Evolutionary conservation across 2,113 vertebrate genomes (phyloP), one percentile per base, ranked within the genome.

Genomic region (Ariopsis seemanni): DNA sequence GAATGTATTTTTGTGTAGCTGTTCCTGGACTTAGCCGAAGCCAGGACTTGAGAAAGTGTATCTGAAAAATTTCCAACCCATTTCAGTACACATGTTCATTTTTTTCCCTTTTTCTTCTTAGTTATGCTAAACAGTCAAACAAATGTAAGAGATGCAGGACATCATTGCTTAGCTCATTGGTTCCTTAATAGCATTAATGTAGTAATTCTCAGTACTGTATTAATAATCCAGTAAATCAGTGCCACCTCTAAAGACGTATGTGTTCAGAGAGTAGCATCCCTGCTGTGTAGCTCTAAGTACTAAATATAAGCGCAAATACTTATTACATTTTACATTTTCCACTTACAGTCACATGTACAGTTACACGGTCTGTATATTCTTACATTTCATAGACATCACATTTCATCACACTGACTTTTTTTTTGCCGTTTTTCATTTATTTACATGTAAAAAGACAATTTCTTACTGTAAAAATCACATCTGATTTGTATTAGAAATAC

Each of bases 71-170:
- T 79, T 75, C 58, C 42, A 85, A 34, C 6, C 25, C 25, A 25
- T 77, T 77, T 4, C 74, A 77, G 11, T 63, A 34, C 67, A 50
- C 12, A 4, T 48, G 22, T n/a, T 62, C 5, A 62, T 27, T 50
- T 60, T 4, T 5, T 4, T 1, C 34, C 1, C 15, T 50, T 82
- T 22, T 30, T 9, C 55, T 52, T 85, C 30, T 69, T 30, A 30
- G 30, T 17, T 22, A 69, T 8, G 9, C 7, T 55, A 67, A 85
- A 78, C 48, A 18, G 48, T 58, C 12, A 85, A 52, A n/a, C 18
- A 72, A 48, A 57, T 27, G 27, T 55, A 75, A 52, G 30, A 84
- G 89, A 83, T 88, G 80, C 87, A n/a, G 87, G 60, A 80, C 89
- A 83, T 87, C 78, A 78, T n/a, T 67, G 25, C 7, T 62, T 15